phyloP scores from a whole-genome alignment of 2,888 invertebrate genomes.

The Leptarthrus brevirostris region DNA sequence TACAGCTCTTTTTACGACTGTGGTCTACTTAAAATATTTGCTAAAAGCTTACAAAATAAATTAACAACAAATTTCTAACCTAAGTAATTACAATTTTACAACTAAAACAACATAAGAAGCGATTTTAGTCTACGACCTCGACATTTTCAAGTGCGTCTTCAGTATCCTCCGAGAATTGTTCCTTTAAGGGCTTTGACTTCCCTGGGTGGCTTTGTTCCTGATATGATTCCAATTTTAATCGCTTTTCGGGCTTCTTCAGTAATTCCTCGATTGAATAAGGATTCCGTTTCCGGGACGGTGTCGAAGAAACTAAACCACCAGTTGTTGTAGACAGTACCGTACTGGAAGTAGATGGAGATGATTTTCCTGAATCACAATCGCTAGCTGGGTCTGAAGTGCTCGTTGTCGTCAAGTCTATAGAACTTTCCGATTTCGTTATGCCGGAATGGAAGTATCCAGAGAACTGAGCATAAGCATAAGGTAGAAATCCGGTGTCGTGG shows the following conservation, averaged over 20 bases:
- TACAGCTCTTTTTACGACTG: neutral
- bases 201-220: neutral
- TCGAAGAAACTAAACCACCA: constrained; percentile 55
- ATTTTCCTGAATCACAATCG: constrained; percentile 67
- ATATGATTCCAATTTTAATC: constrained; percentile 44
- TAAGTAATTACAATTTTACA: constrained; percentile 44
- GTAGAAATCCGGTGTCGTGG: constrained; percentile 58
- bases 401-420: constrained; percentile 63
- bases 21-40: neutral
- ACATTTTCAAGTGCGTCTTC: constrained; percentile 63
- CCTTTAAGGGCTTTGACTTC: constrained; percentile 36
- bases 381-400: constrained; percentile 61
- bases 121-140: constrained; percentile 64
- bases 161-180: constrained; percentile 54
- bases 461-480: constrained; percentile 59
- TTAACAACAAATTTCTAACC: constrained; percentile 34
- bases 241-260: constrained; percentile 81
- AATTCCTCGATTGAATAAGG: constrained; percentile 90
- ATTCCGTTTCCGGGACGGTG: constrained; percentile 72
- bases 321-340: constrained; percentile 46
- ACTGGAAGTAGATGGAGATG: constrained; percentile 63
- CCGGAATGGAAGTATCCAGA: constrained; percentile 57
- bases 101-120: neutral
- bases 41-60: constrained; percentile 38
- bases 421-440: constrained; percentile 63